These are phyloP conservation scores for Euwallacea fornicatus DNA, from an alignment of 1,140 invertebrate genomes.

Conservation along the genomic window DNA sequence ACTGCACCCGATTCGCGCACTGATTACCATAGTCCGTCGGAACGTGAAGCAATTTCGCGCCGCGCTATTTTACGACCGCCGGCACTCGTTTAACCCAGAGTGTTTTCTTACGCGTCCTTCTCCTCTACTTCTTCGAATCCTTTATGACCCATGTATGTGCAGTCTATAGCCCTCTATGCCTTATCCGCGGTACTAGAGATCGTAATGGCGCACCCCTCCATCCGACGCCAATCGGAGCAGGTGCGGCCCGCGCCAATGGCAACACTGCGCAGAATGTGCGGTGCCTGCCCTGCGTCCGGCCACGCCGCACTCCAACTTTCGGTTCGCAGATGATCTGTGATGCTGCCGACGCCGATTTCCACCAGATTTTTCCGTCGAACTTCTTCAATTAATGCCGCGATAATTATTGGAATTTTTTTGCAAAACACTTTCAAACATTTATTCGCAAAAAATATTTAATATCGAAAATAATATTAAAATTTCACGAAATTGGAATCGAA, in stretches of 20 bases:
- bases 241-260: slow-evolving; percentile 53
- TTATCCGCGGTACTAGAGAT: slow-evolving; percentile 64
- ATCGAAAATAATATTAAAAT: too few species aligned
- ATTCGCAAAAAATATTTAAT: too few species aligned
- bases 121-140: slow-evolving; percentile 68
- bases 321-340: too few species aligned
- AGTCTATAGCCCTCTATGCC: slow-evolving; percentile 67
- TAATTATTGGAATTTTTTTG: too few species aligned
- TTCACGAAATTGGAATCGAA: too few species aligned
- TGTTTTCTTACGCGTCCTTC: slow-evolving; percentile 64
- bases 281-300: slow-evolving; percentile 35
- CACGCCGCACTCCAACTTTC: slow-evolving; percentile 37
- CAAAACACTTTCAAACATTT: too few species aligned
- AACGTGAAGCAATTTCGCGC: slow-evolving; percentile 22
- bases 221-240: slow-evolving; percentile 52
- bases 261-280: slow-evolving; percentile 45
- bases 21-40: slow-evolving; percentile 48
- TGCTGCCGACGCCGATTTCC: too few species aligned
- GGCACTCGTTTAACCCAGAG: slow-evolving; percentile 53
- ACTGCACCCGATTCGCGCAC: slow-evolving; percentile 49
- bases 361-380: too few species aligned
- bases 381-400: too few species aligned
- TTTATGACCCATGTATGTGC: slow-evolving; percentile 69
- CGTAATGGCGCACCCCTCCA: slow-evolving; percentile 64
- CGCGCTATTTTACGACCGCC: slow-evolving; percentile 47